Conservation (phyloP, 2,797 vertebrate genomes). For the Danio albolineatus region DNA sequence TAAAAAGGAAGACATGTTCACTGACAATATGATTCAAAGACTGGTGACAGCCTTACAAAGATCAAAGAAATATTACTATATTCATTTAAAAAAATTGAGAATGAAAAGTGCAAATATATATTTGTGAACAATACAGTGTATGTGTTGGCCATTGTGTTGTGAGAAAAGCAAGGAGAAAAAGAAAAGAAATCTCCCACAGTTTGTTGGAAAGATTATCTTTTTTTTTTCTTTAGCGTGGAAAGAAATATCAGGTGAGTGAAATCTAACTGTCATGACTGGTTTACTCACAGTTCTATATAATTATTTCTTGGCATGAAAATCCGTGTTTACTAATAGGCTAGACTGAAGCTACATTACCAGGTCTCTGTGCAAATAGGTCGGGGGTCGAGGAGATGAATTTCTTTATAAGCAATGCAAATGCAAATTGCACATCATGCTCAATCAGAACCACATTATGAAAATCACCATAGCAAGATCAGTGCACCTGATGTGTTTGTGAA, state of each 20-base stretch:
- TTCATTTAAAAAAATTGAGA: background rate
- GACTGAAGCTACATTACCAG: background rate
- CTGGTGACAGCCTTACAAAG: background rate
- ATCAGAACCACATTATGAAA: conserved; percentile 25
- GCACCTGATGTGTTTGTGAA: conserved; percentile 37
- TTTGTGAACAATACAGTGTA: background rate
- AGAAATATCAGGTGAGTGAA: background rate
- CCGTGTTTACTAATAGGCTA: background rate
- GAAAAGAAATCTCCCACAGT: background rate
- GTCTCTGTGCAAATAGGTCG: background rate
- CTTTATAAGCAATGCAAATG: conserved; percentile 19
- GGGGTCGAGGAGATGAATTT: background rate
- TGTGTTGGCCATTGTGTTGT: background rate
- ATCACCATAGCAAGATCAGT: conserved; percentile 7
- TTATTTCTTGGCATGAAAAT: background rate
- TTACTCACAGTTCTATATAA: background rate
- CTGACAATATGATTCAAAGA: background rate
- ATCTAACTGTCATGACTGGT: background rate
- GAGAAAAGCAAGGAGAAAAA: background rate
- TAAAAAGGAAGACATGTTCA: background rate
- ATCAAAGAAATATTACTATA: background rate
- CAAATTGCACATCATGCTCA: conserved; percentile 30
- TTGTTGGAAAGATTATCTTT: background rate
- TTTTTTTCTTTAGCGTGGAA: background rate
- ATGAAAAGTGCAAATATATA: background rate